Evolutionary conservation across 2,797 vertebrate genomes (phyloP).

Genomic region (Todus mexicanus): DNA sequence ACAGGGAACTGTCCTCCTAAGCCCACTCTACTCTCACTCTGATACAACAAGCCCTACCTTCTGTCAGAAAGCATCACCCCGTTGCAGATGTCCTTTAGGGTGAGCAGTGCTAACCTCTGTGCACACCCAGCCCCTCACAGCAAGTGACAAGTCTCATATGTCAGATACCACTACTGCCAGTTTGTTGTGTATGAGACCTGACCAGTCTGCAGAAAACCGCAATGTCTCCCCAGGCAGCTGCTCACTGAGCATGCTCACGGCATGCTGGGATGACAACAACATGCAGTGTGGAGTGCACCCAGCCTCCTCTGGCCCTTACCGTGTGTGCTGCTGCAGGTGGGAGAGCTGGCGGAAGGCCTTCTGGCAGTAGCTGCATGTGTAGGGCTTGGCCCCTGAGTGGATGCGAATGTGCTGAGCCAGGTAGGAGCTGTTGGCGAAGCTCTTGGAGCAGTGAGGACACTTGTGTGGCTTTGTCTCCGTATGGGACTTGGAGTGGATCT

Average conservation of each 20-base stretch:
- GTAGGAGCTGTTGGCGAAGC: constrained; percentile 98
- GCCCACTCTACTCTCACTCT: neutral
- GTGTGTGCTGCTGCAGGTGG: constrained; percentile 99
- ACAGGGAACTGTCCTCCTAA: constrained; percentile 9
- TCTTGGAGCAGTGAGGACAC: constrained; percentile 98
- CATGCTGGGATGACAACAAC: constrained; percentile 57
- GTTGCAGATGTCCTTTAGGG: neutral
- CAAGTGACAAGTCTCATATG: neutral
- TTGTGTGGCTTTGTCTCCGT: constrained; percentile 99
- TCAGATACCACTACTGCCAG: neutral
- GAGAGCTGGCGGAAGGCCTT: constrained; percentile 98
- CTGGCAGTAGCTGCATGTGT: constrained; percentile 94
- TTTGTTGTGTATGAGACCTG: neutral
- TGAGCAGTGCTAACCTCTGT: neutral
- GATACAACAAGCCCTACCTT: neutral
- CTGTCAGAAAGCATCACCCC: neutral
- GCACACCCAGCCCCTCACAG: neutral
- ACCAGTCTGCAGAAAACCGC: neutral
- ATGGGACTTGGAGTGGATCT: constrained; percentile 99
- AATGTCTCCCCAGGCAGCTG: neutral
- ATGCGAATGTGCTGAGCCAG: constrained; percentile 98
- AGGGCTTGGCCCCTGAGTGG: constrained; percentile 98
- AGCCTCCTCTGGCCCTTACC: constrained; percentile 84
- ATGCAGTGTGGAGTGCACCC: constrained; percentile 66
- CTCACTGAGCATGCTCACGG: neutral